Evolutionary conservation across 2,113 vertebrate genomes (phyloP).

Genomic region (Stictonetta naevosa): DNA sequence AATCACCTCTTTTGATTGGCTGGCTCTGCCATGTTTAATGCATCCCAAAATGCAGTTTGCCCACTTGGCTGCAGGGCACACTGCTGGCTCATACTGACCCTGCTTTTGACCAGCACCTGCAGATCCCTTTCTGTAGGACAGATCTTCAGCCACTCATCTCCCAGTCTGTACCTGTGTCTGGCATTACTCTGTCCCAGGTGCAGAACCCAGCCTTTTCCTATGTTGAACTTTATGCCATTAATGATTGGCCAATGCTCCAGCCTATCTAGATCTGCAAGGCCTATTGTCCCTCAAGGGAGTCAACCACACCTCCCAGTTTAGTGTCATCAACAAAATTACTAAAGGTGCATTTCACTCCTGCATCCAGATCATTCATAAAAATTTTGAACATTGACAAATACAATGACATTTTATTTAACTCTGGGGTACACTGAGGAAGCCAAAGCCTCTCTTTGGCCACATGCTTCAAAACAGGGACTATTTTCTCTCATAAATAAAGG

Average conservation of each 20-base stretch:
- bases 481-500: background rate
- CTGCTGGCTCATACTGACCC: too few relatives aligned
- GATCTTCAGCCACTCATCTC: too few relatives aligned
- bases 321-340: background rate
- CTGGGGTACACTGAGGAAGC: accelerated
- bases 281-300: background rate
- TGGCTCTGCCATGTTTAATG: background rate
- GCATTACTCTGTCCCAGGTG: too few relatives aligned
- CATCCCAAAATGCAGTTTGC: too few relatives aligned
- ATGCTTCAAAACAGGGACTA: background rate
- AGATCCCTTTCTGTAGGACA: too few relatives aligned
- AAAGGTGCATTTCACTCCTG: background rate
- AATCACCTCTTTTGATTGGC: background rate
- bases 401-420: background rate
- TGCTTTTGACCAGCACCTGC: too few relatives aligned
- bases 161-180: too few relatives aligned
- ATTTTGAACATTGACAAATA: background rate
- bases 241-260: background rate
- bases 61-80: too few relatives aligned
- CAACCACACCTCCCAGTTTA: background rate
- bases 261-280: background rate
- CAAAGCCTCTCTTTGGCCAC: background rate
- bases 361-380: background rate
- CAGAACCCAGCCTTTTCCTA: too few relatives aligned
- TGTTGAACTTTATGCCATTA: background rate